Percentiles rank a stretch among this genome's conserved stretches.
phyloP scores from a whole-genome alignment of 2,797 vertebrate species.

The Chrosomus eos region DNA sequence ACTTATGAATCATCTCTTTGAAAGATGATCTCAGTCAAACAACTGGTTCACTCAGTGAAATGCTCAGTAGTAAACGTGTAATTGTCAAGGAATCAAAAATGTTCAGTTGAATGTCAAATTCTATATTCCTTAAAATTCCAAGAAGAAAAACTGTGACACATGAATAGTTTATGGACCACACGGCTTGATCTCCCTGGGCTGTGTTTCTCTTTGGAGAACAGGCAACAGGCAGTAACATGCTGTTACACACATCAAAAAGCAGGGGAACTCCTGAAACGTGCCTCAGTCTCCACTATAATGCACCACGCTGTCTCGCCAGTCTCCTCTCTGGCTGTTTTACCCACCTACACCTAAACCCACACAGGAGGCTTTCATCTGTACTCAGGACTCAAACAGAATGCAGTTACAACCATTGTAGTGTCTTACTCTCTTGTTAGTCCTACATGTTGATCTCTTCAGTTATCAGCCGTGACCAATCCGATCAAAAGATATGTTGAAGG shows the following conservation, averaged over 20 bases:
- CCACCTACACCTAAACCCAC: slow-evolving; percentile 30
- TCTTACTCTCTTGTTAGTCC: slow-evolving; percentile 26
- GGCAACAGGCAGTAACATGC: slow-evolving; percentile 48
- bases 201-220: slow-evolving; percentile 50
- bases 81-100: too few species aligned
- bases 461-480: slow-evolving; percentile 5
- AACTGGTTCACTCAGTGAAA: not conserved
- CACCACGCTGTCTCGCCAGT: slow-evolving; percentile 41
- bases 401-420: slow-evolving; percentile 44
- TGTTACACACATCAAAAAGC: slow-evolving; percentile 55
- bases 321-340: slow-evolving; percentile 42
- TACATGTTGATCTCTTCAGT: slow-evolving; percentile 14
- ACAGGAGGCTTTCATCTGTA: slow-evolving; percentile 56
- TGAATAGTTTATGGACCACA: slow-evolving; percentile 54
- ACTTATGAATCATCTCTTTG: not conserved
- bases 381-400: slow-evolving; percentile 49
- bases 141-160: slow-evolving; percentile 34
- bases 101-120: not conserved
- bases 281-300: slow-evolving; percentile 52
- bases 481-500: not conserved
- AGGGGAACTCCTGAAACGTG: slow-evolving; percentile 53
- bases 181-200: slow-evolving; percentile 47
- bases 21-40: not conserved
- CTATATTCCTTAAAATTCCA: slow-evolving; percentile 1
- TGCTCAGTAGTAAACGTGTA: not conserved